phyloP scores from a whole-genome alignment of 1,140 invertebrate species.

The Parasteatoda tepidariorum region DNA sequence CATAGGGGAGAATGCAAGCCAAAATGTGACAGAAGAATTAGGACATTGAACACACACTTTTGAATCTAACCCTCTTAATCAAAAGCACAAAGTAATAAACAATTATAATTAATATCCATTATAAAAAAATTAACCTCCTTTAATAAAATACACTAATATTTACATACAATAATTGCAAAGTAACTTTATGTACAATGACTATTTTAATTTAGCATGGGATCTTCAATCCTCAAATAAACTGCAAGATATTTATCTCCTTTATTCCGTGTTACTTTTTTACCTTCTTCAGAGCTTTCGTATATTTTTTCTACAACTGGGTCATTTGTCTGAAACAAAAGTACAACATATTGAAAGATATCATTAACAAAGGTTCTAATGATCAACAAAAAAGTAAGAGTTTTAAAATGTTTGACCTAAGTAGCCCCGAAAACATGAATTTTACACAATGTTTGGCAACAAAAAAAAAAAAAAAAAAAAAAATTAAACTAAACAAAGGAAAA shows the following conservation, averaged over 20 bases:
- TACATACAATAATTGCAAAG: no score
- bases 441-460: neutral
- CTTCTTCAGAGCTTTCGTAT: constrained; percentile 95
- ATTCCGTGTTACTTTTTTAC: constrained; percentile 96
- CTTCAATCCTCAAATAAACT: constrained; percentile 82
- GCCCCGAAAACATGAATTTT: neutral
- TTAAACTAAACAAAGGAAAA: no score
- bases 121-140: no score
- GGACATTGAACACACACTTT: no score
- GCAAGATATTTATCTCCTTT: constrained; percentile 93
- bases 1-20: no score
- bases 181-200: no score
- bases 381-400: neutral
- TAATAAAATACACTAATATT: no score
- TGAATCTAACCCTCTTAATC: no score
- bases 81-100: no score
- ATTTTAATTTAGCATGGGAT: constrained; percentile 67
- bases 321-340: constrained; percentile 71
- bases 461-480: neutral
- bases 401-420: no score
- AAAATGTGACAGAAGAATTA: no score
- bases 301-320: constrained; percentile 91
- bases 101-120: no score
- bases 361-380: neutral
- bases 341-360: constrained; percentile 5